Evolutionary conservation across 2,797 vertebrate species (phyloP), one percentile per base, ranked within the genome.

Genomic region (Acropternis orthonyx): DNA sequence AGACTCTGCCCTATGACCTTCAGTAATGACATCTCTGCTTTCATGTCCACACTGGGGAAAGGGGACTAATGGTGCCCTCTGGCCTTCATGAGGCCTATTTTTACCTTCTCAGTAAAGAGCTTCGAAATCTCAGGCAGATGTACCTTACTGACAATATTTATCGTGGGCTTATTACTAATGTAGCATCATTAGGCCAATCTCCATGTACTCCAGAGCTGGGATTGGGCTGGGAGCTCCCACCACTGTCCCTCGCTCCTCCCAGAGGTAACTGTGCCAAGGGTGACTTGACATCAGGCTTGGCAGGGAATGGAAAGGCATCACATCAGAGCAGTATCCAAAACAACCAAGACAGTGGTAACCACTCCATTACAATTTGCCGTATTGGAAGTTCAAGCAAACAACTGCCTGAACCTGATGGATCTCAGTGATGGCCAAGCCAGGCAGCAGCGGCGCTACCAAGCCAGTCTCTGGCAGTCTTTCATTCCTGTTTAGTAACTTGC

Each of bases 1-100:
- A 91, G 74, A 46, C 51, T 92, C 73, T 90, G 74, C 74, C 93
- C 93, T 90, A 4, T 61, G 71, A 94, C 95, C 88, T 96, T 88
- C 80, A 77, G 77, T 82, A 95, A 81, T 79, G 90, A 76, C 94
- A 85, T 78, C 56, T 81, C 85, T 88, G 56, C 69, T 90, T 85
- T 92, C 61, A 14, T 54, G 77, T 82, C 78, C 1, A 6, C 68
- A 11, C 30, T 41, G 72, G 52, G 52, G 41, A 76, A 44, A 39
- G 69, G 85, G 61, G 49, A 73, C 84, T 93, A 85, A 95, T 91
- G 69, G 65, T 88, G 68, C 94, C 93, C 78, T 73, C 65, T 82
- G 83, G 93, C 74, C 83, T 82, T 90, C 3, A 0, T 36, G 44
- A 89, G 85, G 85, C 85, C 88, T 85, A 19, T 39, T 93, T 94